These are phyloP conservation scores for Syngnathus scovelli DNA, from an alignment of 2,113 vertebrate species.

Conservation along the genomic window DNA sequence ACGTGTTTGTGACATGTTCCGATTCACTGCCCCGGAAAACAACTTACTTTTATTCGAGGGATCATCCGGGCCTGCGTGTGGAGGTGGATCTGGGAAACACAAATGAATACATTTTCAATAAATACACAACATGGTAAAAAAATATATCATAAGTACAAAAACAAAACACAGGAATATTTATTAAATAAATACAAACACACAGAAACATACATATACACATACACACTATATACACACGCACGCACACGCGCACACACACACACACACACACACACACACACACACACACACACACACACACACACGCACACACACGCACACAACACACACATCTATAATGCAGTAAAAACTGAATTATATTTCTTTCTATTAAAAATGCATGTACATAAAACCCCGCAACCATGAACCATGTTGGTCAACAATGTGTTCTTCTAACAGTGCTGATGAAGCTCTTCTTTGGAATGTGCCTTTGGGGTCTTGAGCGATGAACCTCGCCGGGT, in stretches of 20 bases:
- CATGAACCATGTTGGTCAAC: not conserved
- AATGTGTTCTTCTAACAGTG: conserved; percentile 1
- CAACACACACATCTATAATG: not conserved
- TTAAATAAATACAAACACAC: not conserved
- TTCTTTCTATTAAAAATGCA: not conserved
- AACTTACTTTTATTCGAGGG: not conserved
- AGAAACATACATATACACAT: not conserved
- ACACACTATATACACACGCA: not conserved
- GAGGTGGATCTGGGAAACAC: not conserved
- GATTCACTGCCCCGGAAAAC: not conserved
- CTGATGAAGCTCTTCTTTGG: conserved; percentile 44
- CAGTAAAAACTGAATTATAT: not conserved
- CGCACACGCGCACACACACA: not conserved
- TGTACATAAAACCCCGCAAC: too few species aligned
- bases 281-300: too few species aligned
- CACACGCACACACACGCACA: not conserved
- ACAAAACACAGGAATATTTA: not conserved
- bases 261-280: not conserved
- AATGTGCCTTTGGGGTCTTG: conserved; percentile 29
- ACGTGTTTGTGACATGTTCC: too few species aligned
- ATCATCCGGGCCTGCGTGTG: not conserved
- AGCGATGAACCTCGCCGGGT: conserved; percentile 32
- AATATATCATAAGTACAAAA: not conserved
- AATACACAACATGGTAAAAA: conserved; percentile 17
- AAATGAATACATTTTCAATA: not conserved